phyloP scores from a whole-genome alignment of 1,140 invertebrate species.

The Lasioglossum baleicum region DNA sequence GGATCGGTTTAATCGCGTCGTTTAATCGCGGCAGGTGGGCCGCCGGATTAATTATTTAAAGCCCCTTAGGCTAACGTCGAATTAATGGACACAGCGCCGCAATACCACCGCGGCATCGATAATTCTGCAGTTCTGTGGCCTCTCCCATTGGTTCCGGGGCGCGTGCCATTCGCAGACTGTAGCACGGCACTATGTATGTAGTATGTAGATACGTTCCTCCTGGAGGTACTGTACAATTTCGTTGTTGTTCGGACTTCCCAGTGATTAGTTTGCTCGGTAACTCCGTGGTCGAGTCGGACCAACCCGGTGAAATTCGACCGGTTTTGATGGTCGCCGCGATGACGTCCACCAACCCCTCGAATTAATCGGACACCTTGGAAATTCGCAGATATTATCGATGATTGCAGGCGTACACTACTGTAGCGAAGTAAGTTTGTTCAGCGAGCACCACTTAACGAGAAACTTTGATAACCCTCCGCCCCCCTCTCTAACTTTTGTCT shows the following conservation, averaged over 20 bases:
- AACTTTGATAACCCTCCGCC: no score
- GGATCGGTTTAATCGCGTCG: slow-evolving; percentile 56
- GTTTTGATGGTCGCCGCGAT: neutral
- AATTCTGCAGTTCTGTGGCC: slow-evolving; percentile 62
- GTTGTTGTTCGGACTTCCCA: slow-evolving; percentile 1
- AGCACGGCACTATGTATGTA: neutral
- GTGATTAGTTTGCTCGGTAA: neutral
- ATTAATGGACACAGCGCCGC: slow-evolving; percentile 63
- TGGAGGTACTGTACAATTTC: neutral
- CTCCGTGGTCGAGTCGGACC: no score
- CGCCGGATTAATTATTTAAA: slow-evolving; percentile 70
- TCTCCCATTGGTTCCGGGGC: slow-evolving; percentile 48
- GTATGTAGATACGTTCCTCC: neutral
- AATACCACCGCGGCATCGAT: slow-evolving; percentile 65
- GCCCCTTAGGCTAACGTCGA: slow-evolving; percentile 68
- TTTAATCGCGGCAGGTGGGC: slow-evolving; percentile 55
- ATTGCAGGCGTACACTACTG: no score
- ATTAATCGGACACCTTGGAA: no score
- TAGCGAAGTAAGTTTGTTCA: no score
- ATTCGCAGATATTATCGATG: no score
- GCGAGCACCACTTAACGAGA: no score
- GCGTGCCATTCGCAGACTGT: slow-evolving; percentile 23
- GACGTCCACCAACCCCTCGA: neutral
- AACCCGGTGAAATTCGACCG: neutral
- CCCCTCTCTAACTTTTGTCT: no score